Evolutionary conservation across 2,797 vertebrate species (phyloP).

Genomic region (Propithecus deckenii): DNA sequence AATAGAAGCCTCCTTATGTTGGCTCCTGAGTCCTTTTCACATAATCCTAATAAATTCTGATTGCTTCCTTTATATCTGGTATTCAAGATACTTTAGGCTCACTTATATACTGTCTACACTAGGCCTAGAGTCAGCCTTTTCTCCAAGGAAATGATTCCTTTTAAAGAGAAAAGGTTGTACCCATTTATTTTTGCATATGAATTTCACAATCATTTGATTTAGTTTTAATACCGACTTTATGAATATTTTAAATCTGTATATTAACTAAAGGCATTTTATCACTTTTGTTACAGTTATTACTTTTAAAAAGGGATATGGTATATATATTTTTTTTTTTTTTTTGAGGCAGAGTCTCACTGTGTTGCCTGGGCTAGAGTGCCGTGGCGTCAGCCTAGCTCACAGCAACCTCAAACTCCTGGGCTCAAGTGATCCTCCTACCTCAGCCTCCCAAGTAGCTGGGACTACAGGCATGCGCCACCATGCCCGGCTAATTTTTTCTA

Average conservation of each 20-base stretch:
- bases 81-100: neutral
- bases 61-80: neutral
- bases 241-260: conserved; percentile 5
- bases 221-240: conserved; percentile 22
- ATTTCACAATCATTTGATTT: neutral
- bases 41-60: conserved; percentile 23
- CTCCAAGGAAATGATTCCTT: neutral
- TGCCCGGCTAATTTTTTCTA: too few relatives aligned
- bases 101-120: neutral
- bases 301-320: neutral
- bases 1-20: neutral
- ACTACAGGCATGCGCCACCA: too few relatives aligned
- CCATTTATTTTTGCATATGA: neutral
- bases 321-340: neutral
- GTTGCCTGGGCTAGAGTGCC: too few relatives aligned
- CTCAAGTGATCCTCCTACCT: too few relatives aligned
- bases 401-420: too few relatives aligned
- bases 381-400: too few relatives aligned
- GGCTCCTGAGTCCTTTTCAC: conserved; percentile 28
- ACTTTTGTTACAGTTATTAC: conserved; percentile 13
- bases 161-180: neutral
- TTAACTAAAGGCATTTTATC: neutral
- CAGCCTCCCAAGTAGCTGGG: too few relatives aligned
- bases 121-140: neutral
- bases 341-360: too few relatives aligned